Percentiles rank a stretch among this genome's conserved stretches.
phyloP scores from a whole-genome alignment of 1,140 invertebrate species.

The Drosophila quadrilineata region DNA sequence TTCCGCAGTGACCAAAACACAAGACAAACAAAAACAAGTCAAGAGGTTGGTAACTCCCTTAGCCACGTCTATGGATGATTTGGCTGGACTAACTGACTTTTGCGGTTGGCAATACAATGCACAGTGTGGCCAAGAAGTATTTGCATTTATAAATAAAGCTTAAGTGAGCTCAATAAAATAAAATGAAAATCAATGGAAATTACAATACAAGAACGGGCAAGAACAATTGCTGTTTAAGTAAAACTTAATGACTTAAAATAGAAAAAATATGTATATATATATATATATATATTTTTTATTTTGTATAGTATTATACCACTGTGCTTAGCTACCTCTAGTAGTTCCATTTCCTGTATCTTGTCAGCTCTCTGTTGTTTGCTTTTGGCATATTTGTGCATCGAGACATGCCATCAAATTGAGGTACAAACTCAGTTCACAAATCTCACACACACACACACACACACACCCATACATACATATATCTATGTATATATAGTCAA shows the following conservation, averaged over 20 bases:
- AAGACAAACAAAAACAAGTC: slow-evolving; percentile 44
- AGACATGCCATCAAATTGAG: slow-evolving; percentile 32
- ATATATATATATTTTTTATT: background rate
- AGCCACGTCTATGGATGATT: slow-evolving; percentile 44
- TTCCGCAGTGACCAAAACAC: slow-evolving; percentile 69
- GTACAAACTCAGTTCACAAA: slow-evolving; percentile 17
- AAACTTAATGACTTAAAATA: too few species aligned
- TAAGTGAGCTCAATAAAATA: background rate
- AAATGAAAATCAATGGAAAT: background rate
- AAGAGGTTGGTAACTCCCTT: background rate
- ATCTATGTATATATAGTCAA: too few species aligned
- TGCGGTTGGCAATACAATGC: slow-evolving; percentile 33
- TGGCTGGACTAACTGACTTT: slow-evolving; percentile 43
- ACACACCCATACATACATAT: background rate
- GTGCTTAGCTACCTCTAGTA: background rate
- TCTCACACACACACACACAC: background rate
- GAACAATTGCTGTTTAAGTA: too few species aligned
- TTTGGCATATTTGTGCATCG: slow-evolving; percentile 35
- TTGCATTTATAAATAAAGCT: background rate
- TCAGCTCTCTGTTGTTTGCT: slow-evolving; percentile 26
- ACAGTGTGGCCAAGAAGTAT: background rate
- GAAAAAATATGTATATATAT: background rate
- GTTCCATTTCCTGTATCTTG: background rate
- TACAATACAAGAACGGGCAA: background rate
- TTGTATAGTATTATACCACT: background rate